A percentile compares a stretch with the other conserved stretches of the same genome.
Conservation (phyloP, 1,140 invertebrate genomes). For the Whitmania pigra region DNA sequence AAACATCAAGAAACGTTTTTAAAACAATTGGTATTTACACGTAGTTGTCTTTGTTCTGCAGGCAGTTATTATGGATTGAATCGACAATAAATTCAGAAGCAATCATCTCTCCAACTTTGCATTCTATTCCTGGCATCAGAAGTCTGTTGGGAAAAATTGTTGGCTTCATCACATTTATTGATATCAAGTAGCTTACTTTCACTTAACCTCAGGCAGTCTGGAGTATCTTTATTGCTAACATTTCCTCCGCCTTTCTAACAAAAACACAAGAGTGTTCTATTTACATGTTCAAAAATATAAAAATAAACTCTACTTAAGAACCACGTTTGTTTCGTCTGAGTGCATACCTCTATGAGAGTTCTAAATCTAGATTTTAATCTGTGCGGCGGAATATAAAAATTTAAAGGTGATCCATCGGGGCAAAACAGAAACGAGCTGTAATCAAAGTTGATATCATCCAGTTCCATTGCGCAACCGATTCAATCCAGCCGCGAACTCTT, state of each 20-base stretch:
- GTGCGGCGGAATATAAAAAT: neutral
- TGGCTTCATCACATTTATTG: neutral
- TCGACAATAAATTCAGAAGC: neutral
- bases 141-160: no score
- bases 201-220: neutral
- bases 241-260: conserved; percentile 3
- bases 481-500: neutral
- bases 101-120: neutral
- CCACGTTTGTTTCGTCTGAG: neutral
- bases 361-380: neutral
- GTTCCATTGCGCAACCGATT: neutral
- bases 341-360: neutral
- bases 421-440: neutral
- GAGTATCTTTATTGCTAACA: neutral
- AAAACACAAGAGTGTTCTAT: neutral
- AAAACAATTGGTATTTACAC: no score
- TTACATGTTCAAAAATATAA: neutral
- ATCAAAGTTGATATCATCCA: neutral
- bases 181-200: neutral
- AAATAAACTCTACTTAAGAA: neutral
- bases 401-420: neutral
- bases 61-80: neutral
- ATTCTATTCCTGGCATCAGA: no score
- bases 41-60: no score
- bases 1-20: no score